Base-by-base conservation (phyloP, 2,113 vertebrate species). In the Cercopithecus mona region DNA sequence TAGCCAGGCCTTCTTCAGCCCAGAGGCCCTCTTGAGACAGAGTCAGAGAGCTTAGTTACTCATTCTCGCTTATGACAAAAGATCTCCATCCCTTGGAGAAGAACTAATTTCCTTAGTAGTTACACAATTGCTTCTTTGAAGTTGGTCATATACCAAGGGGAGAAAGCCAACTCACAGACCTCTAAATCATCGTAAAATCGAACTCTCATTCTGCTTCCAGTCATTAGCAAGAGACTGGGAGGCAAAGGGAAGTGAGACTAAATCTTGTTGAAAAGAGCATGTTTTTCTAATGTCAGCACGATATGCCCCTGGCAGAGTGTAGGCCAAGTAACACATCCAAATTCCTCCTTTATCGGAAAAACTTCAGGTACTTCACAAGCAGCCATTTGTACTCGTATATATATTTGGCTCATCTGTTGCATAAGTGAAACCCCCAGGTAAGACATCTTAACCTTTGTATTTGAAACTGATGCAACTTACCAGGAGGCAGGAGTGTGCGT, bases 181-280 rank as follows among this genome's bases (percentile, higher is more conserved):
- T 96, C 84, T 96, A 96, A 96, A 92, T 97, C 90, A 97, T 92
- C 43, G 13, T 97, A 94, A 98, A 94, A 94, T 94, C 1, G 0
- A 97, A 98, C 64, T 89, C 50, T 90, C 96, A 85, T 90, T 97
- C 91, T 95, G 55, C 61, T 88, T 84, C 35, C 75, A 96, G 80
- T 95, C 84, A 88, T 97, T 97, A 96, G 79, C 92, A 66, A 88
- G 30, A 97, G 83, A 76, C 80, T 84, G 10, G 68, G 38, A 96
- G 55, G 80, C 83, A 96, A 96, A 90, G 72, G 57, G 52, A 96
- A 96, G 97, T 94, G 80, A 96, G 35, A 90, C 43, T 95, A 95
- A 92, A 95, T 76, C 50, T 84, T 96, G 6, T 93, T 95, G 40
- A 92, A 97, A 96, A 85, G 76, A 95, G 43, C 88, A 95, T 14